Evolutionary conservation across 1,140 invertebrate species (phyloP), one percentile per base, ranked within the genome.

Genomic region (Drosophila novamexicana): DNA sequence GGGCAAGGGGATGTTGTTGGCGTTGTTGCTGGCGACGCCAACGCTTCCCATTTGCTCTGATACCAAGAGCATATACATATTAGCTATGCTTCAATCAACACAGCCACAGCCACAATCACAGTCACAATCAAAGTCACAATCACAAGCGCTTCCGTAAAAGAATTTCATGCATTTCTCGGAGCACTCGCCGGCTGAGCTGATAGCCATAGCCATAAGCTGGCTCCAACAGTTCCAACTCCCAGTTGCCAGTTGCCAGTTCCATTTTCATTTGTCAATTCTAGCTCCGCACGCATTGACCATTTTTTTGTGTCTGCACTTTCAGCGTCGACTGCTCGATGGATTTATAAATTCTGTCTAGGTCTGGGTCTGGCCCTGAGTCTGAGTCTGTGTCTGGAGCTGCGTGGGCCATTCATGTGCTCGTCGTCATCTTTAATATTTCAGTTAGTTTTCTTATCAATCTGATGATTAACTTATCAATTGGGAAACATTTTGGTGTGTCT

Each of bases 281-380:
- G 62, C 58, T 78, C 70, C 52, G 62, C 52, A 36, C 77, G 49
- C 65, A 37, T 7, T 71, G 81, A 75, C 3, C 47, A 64, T 86
- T 81, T 85, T 85, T 85, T 86, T 56, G 82, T 61, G 50, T 79
- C 83, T 86, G 83, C 59, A 6, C 8, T 52, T 82, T 42, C 42
- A 69, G 49, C 14, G 42, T 9, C 39, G 56, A 10, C 50, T 62
- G 49, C 57, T 82, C 68, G 68, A 53, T 45, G 68, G 69, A 83
- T 86, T 79, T 86, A 86, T 86, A 86, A 77, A 72, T 83, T 88
- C 69, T 77, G 62, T 66, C 49, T 54, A 42, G 9, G 32, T 57
- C 39, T 44, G 44, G 10, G 42, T 39, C 54, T 72, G 22, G 2
- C 37, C 32, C 12, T 50, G 18, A 18, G 7, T 37, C 12, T 50